Evolutionary conservation across 2,797 vertebrate species (phyloP), one percentile per base, ranked within the genome.

Genomic region (Cygnus olor): DNA sequence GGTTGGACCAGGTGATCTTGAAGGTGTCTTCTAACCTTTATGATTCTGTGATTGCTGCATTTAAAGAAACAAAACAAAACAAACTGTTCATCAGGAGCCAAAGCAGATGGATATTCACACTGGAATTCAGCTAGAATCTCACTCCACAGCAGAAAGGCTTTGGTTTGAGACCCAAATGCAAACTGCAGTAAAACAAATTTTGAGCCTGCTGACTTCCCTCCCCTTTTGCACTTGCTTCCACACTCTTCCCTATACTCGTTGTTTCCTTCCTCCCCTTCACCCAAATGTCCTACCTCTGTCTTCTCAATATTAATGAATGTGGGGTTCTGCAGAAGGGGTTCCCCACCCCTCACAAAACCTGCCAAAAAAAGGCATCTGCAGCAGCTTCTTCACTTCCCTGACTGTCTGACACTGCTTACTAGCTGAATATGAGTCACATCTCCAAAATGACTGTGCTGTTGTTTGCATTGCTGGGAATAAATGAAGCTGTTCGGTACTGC

Each of bases 401-500:
- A 47, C 15, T 32, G 27, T 27, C 54, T 49, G 56, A 78, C 56
- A 36, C 38, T 1, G 0, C 36, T 40, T 15, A 20, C 28, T 51
- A 49, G 15, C 45, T 28, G 45, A 45, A 70, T 51, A 27, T 28
- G 58, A 64, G 28, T 44, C 51, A 30, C 2, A 0, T 44, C 87
- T 78, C 65, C 56, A 30, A 27, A 60, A 12, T 6, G 18, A 25
- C 38, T 1, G 1, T n/a, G 25, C 0, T 0, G 9, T 18, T 32
- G 16, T 36, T 32, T 32, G 32, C 32, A 5, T 36, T 47, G 44
- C 49, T 28, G 32, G 80, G 56, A 72, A 69, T 72, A 69, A 80
- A 49, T 8, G 3, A 18, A 58, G 69, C 32, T 10, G 5, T 38
- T 57, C 27, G 14, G 22, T 57, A 28, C 30, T 44, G 54, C 58